Percentiles rank a stretch among this genome's conserved stretches.
Conservation (phyloP, 2,797 vertebrate species). For the Melanotaenia trifasciata region DNA sequence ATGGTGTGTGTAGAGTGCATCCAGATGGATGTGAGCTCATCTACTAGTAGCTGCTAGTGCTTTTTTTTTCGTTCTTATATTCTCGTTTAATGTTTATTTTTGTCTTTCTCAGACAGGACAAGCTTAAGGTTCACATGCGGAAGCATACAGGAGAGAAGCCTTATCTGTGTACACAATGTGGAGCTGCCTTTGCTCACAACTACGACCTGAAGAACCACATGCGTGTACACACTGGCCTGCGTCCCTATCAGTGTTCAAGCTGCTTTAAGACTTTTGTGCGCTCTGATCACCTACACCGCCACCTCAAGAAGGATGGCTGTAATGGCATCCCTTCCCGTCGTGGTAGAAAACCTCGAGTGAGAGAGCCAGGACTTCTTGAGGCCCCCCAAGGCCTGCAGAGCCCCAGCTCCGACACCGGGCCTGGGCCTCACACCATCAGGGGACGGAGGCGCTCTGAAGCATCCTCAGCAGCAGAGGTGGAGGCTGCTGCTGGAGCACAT, state of each 20-base stretch:
- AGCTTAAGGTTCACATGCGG: constrained; percentile 98
- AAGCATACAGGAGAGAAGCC: constrained; percentile 99
- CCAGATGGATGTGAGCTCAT: constrained; percentile 12
- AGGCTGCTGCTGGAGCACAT: constrained; percentile 63
- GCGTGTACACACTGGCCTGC: constrained; percentile 96
- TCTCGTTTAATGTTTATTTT: constrained; percentile 47
- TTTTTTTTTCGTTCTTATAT: constrained; percentile 19
- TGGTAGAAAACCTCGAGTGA: constrained; percentile 91
- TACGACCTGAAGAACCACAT: constrained; percentile 99
- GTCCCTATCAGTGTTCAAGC: constrained; percentile 98
- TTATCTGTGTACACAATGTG: constrained; percentile 97
- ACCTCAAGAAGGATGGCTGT: constrained; percentile 99
- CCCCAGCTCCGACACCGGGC: constrained; percentile 57
- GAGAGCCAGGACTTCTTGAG: constrained; percentile 82
- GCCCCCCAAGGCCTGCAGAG: constrained; percentile 65
- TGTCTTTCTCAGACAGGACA: constrained; percentile 91
- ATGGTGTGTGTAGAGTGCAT: not conserved
- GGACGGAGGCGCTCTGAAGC: constrained; percentile 78
- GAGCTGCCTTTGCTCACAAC: constrained; percentile 97
- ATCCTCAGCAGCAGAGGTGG: constrained; percentile 53
- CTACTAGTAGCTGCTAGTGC: not conserved
- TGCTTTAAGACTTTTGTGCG: constrained; percentile 99
- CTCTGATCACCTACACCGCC: constrained; percentile 97
- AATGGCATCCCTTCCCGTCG: constrained; percentile 94
- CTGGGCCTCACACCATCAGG: constrained; percentile 73